A percentile compares a stretch with the other conserved stretches of the same genome.
Evolutionary conservation across 2,797 vertebrate genomes (phyloP).

Genomic region (Artibeus lituratus): DNA sequence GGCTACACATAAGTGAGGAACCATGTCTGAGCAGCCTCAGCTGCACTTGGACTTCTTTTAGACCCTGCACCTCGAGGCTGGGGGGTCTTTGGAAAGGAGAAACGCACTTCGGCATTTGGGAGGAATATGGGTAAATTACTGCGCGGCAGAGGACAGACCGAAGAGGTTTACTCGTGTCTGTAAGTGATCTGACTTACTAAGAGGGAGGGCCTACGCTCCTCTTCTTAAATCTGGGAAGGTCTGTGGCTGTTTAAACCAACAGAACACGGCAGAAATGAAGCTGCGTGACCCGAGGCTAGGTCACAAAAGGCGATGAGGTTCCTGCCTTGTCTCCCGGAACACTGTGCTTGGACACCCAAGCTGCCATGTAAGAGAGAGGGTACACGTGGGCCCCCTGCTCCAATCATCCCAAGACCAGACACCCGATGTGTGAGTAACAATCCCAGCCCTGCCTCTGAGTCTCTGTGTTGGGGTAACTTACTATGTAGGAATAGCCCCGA

Average conservation of each 20-base stretch:
- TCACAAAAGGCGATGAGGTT: constrained; percentile 6
- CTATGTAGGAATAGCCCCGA: background rate
- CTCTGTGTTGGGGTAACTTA: background rate
- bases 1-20: background rate
- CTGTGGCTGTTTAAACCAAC: background rate
- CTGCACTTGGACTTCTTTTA: background rate
- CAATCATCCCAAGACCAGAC: background rate
- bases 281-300: constrained; percentile 4
- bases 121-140: background rate
- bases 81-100: background rate
- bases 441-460: background rate
- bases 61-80: background rate
- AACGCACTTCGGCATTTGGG: background rate
- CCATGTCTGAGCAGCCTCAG: background rate
- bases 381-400: background rate
- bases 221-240: background rate
- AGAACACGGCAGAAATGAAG: background rate
- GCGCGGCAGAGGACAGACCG: background rate
- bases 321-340: background rate
- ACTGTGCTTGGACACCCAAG: background rate
- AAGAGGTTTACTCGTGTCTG: background rate
- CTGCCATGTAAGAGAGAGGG: background rate
- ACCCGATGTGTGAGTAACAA: background rate
- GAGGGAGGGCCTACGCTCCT: background rate
- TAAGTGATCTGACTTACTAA: background rate